A percentile compares a stretch with the other conserved stretches of the same genome.
phyloP scores from a whole-genome alignment of 2,797 vertebrate genomes.

The Columba guinea region DNA sequence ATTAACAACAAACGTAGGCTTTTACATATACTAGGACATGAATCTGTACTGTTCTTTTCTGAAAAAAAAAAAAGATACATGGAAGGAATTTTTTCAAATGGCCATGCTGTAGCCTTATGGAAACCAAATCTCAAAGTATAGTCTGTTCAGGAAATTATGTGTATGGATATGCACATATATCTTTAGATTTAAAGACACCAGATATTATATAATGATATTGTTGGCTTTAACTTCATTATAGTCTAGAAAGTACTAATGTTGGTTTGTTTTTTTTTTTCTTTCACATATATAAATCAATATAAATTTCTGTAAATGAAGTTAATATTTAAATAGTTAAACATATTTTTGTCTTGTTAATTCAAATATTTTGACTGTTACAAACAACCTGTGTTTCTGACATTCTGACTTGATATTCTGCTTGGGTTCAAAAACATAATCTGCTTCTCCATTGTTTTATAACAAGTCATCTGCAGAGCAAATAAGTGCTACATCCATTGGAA shows the following conservation, averaged over 20 bases:
- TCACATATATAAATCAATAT: background rate
- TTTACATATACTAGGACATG: background rate
- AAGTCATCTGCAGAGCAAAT: background rate
- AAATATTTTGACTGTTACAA: background rate
- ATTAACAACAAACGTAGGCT: background rate
- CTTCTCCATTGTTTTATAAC: constrained; percentile 6
- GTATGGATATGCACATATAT: background rate
- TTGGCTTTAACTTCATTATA: background rate
- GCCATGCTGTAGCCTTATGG: background rate
- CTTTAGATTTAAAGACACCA: background rate
- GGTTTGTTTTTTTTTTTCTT: background rate
- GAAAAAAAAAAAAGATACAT: background rate
- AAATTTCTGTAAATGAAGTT: background rate
- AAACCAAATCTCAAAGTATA: background rate
- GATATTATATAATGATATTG: background rate
- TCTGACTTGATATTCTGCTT: background rate
- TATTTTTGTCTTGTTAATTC: background rate
- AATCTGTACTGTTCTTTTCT: background rate
- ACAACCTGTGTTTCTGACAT: background rate
- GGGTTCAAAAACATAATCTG: background rate
- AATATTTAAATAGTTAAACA: background rate
- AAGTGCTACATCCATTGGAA: background rate
- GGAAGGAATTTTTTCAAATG: background rate
- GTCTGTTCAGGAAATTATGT: background rate
- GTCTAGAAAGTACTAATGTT: background rate